phyloP scores from a whole-genome alignment of 2,113 vertebrate genomes.

The Terrapene triunguis region DNA sequence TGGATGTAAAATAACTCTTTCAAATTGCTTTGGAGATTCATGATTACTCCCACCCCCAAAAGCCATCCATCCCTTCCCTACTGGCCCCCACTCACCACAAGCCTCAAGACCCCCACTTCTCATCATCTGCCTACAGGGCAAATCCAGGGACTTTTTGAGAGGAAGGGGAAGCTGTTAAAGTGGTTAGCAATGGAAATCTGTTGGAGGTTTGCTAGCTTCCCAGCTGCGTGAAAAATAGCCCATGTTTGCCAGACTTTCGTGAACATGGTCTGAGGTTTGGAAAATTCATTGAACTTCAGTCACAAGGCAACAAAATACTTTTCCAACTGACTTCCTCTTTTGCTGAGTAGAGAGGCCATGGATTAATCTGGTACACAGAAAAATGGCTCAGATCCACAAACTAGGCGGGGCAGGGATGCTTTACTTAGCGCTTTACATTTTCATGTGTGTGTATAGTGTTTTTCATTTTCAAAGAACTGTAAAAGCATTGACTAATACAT shows the following conservation, averaged over 20 bases:
- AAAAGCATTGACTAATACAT: conserved; percentile 4
- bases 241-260: neutral
- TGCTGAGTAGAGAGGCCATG: neutral
- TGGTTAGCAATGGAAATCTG: neutral
- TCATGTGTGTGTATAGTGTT: neutral
- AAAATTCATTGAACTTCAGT: neutral
- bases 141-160: rapidly evolving
- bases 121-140: neutral
- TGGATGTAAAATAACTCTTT: conserved; percentile 32
- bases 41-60: neutral
- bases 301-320: neutral
- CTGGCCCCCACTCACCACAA: neutral
- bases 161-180: neutral
- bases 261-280: neutral
- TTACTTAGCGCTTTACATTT: neutral
- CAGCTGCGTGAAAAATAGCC: neutral
- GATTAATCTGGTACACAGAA: conserved; percentile 4
- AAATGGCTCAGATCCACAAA: conserved; percentile 6
- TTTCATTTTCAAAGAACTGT: neutral
- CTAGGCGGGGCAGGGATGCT: neutral
- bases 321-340: neutral
- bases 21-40: conserved; percentile 33
- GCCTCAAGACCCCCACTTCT: neutral
- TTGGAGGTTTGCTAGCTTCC: neutral
- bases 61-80: neutral